Conservation (phyloP, 2,797 vertebrate genomes). For the Vespertilio murinus region DNA sequence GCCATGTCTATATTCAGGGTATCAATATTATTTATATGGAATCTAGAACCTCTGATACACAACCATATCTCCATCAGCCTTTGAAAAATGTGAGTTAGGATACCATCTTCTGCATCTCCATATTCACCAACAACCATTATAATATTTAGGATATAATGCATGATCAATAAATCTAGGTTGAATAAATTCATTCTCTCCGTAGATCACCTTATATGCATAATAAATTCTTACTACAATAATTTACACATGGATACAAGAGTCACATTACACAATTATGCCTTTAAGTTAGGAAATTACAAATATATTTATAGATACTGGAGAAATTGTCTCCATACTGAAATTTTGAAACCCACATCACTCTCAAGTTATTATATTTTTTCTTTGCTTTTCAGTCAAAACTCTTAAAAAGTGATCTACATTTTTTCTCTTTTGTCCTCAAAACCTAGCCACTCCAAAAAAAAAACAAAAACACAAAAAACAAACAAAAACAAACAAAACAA, state of each 20-base stretch:
- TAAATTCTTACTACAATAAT: not conserved
- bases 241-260: not conserved
- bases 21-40: not conserved
- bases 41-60: not conserved
- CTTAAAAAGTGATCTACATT: not conserved
- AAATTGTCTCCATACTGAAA: not conserved
- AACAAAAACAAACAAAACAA: no score
- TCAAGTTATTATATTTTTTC: not conserved
- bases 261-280: not conserved
- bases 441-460: not conserved
- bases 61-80: not conserved
- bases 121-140: not conserved
- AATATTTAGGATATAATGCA: not conserved
- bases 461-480: no score
- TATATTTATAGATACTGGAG: not conserved
- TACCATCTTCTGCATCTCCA: not conserved
- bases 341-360: not conserved
- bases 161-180: not conserved
- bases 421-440: not conserved
- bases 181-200: not conserved
- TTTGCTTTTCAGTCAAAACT: not conserved
- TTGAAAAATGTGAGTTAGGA: not conserved
- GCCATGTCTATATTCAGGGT: not conserved
- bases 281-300: not conserved
- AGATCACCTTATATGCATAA: not conserved